These are phyloP conservation scores for Tachystola acroxantha DNA, from an alignment of 2,888 invertebrate genomes.

Conservation along the genomic window DNA sequence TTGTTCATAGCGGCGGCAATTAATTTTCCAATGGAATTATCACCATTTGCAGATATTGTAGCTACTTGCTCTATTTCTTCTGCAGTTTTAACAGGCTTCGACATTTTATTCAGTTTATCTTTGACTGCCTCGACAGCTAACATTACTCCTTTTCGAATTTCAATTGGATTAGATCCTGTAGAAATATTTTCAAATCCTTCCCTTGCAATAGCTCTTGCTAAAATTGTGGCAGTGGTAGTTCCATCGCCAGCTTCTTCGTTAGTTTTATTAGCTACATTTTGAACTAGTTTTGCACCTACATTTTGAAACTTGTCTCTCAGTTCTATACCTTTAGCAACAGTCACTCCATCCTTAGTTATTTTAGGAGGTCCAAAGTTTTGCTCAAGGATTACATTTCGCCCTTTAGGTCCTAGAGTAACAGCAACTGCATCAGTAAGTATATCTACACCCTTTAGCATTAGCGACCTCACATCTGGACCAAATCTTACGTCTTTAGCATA, in stretches of 20 bases:
- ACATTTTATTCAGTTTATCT: constrained; percentile 89
- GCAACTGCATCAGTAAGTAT: constrained; percentile 98
- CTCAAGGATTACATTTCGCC: constrained; percentile 98
- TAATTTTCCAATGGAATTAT: constrained; percentile 90
- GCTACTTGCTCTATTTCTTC: constrained; percentile 99
- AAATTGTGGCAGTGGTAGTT: constrained; percentile 98
- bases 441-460: constrained; percentile 99
- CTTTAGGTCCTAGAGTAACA: constrained; percentile 99
- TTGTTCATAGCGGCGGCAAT: constrained; percentile 97
- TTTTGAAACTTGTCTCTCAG: constrained; percentile 99
- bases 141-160: constrained; percentile 94
- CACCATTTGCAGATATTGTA: constrained; percentile 99
- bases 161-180: constrained; percentile 97
- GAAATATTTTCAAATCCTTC: constrained; percentile 99
- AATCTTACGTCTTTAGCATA: constrained; percentile 98
- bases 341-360: constrained; percentile 99
- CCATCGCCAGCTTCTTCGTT: constrained; percentile 99
- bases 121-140: constrained; percentile 95
- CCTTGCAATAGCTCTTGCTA: constrained; percentile 98
- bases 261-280: constrained; percentile 99
- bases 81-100: constrained; percentile 94
- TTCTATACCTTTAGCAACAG: constrained; percentile 98
- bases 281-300: constrained; percentile 97
- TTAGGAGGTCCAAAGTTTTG: constrained; percentile 99
- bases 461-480: constrained; percentile 95